phyloP scores from a whole-genome alignment of 2,888 invertebrate species.

The Blastobasis lacticolella region DNA sequence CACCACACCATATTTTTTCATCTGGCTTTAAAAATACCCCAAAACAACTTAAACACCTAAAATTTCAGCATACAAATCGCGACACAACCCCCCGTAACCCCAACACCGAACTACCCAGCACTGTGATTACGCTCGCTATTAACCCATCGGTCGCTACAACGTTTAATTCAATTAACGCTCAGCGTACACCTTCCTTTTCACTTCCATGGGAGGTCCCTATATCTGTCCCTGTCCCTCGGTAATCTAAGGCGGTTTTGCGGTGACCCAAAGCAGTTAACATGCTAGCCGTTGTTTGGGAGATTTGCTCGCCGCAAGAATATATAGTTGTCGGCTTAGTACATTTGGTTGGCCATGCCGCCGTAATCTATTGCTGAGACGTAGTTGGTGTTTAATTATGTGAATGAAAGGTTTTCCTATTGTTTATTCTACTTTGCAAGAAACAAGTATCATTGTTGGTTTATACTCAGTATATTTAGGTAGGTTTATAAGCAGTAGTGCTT shows the following conservation, averaged over 20 bases:
- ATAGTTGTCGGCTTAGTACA: constrained; percentile 37
- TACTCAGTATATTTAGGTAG: no score
- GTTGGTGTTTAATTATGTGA: constrained; percentile 15
- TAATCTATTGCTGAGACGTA: no score
- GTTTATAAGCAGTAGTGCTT: no score
- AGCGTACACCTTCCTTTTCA: neutral
- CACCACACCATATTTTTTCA: no score
- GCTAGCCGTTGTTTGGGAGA: constrained; percentile 51
- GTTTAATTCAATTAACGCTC: constrained; percentile 11
- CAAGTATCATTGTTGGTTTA: neutral
- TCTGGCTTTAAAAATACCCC: no score
- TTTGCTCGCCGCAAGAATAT: constrained; percentile 30
- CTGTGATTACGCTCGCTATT: constrained; percentile 31
- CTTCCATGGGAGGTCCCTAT: constrained; percentile 10
- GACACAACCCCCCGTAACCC: constrained; percentile 12
- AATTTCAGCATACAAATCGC: no score
- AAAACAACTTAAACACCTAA: no score
- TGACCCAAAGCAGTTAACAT: constrained; percentile 53
- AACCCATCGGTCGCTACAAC: constrained; percentile 24
- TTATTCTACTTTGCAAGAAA: neutral
- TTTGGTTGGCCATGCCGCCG: constrained; percentile 15
- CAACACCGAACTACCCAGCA: constrained; percentile 5
- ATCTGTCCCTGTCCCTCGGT: constrained; percentile 19
- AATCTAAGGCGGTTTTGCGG: constrained; percentile 36
- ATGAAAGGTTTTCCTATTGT: neutral